Conservation (phyloP, 1,140 invertebrate species). For the Ptiloglossa arizonensis region DNA sequence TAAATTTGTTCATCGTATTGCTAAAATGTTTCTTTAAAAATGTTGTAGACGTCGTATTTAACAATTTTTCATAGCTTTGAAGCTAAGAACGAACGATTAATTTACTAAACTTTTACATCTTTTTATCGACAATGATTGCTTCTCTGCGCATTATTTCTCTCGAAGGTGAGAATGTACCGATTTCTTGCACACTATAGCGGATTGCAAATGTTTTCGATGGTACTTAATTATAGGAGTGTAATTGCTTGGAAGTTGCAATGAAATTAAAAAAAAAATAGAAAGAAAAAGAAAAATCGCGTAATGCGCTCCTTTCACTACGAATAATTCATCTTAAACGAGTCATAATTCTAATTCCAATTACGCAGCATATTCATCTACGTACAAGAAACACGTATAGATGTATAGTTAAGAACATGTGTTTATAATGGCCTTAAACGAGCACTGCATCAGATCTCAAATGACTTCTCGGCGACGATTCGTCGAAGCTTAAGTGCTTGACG, state of each 20-base stretch:
- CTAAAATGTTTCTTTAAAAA: too few relatives aligned
- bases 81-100: too few relatives aligned
- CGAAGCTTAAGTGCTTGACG: slow-evolving; percentile 48
- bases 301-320: background rate
- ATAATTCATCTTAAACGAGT: background rate
- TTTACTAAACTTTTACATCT: too few relatives aligned
- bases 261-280: background rate
- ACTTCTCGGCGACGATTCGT: slow-evolving; percentile 38
- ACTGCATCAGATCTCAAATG: slow-evolving; percentile 24
- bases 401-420: slow-evolving; percentile 13
- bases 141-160: too few relatives aligned
- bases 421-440: slow-evolving; percentile 29
- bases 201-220: too few relatives aligned
- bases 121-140: too few relatives aligned
- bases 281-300: too few relatives aligned
- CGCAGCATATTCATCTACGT: background rate
- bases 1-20: too few relatives aligned
- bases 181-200: too few relatives aligned
- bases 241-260: background rate
- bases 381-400: slow-evolving; percentile 8
- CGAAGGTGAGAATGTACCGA: too few relatives aligned
- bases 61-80: too few relatives aligned
- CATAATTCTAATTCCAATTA: background rate
- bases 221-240: background rate
- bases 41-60: too few relatives aligned